Evolutionary conservation across 2,797 vertebrate genomes (phyloP), one percentile per base, ranked within the genome.

Genomic region (Podargus strigoides): DNA sequence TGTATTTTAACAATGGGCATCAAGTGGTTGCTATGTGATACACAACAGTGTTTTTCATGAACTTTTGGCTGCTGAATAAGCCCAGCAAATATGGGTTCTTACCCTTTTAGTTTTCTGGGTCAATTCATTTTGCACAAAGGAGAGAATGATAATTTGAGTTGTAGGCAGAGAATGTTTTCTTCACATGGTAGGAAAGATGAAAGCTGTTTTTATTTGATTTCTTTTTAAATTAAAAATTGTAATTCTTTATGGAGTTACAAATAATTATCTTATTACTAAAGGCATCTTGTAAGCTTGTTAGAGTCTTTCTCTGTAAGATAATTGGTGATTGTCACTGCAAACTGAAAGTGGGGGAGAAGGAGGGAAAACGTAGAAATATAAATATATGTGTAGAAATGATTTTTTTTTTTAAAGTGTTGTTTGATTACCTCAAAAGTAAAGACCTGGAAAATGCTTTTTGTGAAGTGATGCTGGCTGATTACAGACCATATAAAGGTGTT

Each of bases 51-150:
- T 93, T 96, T 97, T 97, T 96, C 92, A 92, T 93, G 94, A 97
- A 95, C 93, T 95, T 96, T 92, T 96, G 95, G 91, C 93, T 94
- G 86, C 69, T 92, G 93, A 93, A 97, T 95, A 94, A 95, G 93
- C 79, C 91, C 76, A 82, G 92, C 81, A 91, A 97, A 95, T 96
- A 95, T 94, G 94, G 92, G 86, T 95, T 96, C 95, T 96, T 96
- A 88, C 81, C 95, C 92, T 95, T 95, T 92, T 80, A 76, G 95
- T 89, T 96, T 97, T 96, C 96, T 96, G 96, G 96, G 93, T 96
- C 95, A 86, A 69, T 95, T 97, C 92, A 92, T 95, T 94, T 89
- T 89, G 52, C 83, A 96, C 93, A 96, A 97, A 96, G 86, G 80
- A 81, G 93, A 93, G 95, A 94, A 91, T 77, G 90, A 95, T 94